A percentile compares a stretch with the other conserved stretches of the same genome.
Conservation (phyloP, 2,113 vertebrate species). For the Zingel zingel region DNA sequence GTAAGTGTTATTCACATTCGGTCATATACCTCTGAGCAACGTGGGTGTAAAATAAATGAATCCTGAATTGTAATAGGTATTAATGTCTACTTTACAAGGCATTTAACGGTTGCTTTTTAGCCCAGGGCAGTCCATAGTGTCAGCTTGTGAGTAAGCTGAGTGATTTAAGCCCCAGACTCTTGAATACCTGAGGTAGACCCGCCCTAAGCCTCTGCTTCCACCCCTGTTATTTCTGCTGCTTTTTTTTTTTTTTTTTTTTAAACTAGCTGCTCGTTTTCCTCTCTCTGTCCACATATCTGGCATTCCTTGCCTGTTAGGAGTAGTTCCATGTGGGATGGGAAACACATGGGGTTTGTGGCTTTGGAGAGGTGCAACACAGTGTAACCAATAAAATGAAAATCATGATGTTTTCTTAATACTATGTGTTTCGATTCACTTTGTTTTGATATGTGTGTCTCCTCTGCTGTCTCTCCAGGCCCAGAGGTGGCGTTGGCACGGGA, state of each 20-base stretch:
- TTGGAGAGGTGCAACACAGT: conserved; percentile 47
- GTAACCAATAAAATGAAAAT: conserved; percentile 38
- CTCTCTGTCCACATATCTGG: conserved; percentile 66
- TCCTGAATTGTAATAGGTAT: conserved; percentile 38
- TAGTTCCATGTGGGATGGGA: conserved; percentile 70
- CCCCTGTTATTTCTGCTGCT: conserved; percentile 77
- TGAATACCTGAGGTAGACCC: conserved; percentile 76
- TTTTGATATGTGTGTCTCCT: conserved; percentile 30
- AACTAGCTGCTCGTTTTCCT: conserved; percentile 57
- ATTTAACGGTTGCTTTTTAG: conserved; percentile 38
- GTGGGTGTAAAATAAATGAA: conserved; percentile 16
- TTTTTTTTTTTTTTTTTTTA: conserved; percentile 73
- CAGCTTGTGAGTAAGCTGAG: conserved; percentile 44
- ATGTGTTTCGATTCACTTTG: conserved; percentile 11
- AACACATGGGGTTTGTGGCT: conserved; percentile 72
- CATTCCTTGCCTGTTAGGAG: conserved; percentile 78
- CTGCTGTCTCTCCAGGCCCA: conserved; percentile 51
- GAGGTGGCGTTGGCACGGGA: conserved; percentile 85
- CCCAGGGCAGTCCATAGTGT: conserved; percentile 35
- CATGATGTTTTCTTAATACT: conserved; percentile 1
- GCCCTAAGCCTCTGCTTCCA: conserved; percentile 72
- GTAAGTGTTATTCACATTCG: conserved; percentile 67
- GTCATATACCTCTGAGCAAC: conserved; percentile 18
- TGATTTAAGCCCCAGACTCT: conserved; percentile 54
- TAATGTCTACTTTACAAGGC: conserved; percentile 37